These are phyloP conservation scores for Ammodytes dubius DNA, from an alignment of 2,113 vertebrate species.

Conservation along the genomic window DNA sequence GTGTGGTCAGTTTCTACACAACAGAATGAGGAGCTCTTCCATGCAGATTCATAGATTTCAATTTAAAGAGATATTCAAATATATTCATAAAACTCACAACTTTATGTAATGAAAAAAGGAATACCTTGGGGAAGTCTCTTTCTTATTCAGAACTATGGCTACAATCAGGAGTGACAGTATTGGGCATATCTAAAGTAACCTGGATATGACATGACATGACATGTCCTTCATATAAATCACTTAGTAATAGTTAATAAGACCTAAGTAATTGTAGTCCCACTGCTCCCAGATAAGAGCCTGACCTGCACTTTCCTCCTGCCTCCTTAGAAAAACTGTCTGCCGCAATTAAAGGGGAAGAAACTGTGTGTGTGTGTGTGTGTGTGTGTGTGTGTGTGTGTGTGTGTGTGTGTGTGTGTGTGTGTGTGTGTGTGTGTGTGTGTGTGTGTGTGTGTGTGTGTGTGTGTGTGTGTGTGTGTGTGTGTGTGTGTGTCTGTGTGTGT, in stretches of 20 bases:
- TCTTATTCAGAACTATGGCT: background rate
- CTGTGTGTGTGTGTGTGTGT: constrained; percentile 2
- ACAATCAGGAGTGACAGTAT: background rate
- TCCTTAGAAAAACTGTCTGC: constrained; percentile 61
- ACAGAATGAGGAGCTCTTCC: background rate
- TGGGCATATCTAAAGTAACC: background rate
- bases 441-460: constrained; percentile 10
- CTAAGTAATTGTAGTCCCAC: constrained; percentile 43
- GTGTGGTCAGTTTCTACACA: background rate
- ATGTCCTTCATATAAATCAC: constrained; percentile 10
- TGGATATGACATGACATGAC: background rate
- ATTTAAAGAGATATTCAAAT: background rate
- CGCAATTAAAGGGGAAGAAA: constrained; percentile 54
- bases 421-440: constrained; percentile 9
- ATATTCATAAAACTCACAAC: background rate
- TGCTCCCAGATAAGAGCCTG: constrained; percentile 16
- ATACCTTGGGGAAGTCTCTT: too few species aligned
- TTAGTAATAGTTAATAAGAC: constrained; percentile 43
- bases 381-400: constrained; percentile 3
- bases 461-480: constrained; percentile 1
- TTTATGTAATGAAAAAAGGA: background rate
- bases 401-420: constrained; percentile 6
- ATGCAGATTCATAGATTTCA: background rate
- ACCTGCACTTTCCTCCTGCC: constrained; percentile 48
- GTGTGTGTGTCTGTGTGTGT: constrained; percentile 7